These are phyloP conservation scores for Epicauta chinensis DNA, from an alignment of 1,140 invertebrate genomes.

Conservation along the genomic window DNA sequence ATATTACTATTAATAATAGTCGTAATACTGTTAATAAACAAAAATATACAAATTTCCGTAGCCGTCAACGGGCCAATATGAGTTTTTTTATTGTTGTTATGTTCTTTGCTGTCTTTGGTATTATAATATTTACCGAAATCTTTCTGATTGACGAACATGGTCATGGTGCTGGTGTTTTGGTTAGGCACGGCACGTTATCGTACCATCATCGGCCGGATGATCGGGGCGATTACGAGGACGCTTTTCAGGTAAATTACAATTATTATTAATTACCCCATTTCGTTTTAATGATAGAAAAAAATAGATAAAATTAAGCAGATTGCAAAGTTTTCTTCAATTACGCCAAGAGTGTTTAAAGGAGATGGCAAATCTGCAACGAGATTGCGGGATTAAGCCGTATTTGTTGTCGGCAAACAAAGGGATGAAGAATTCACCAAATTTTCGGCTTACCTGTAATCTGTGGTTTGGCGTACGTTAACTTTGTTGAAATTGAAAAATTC, in stretches of 20 bases:
- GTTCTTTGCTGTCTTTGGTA: slow-evolving; percentile 80
- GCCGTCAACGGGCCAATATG: slow-evolving; percentile 72
- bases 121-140: slow-evolving; percentile 78
- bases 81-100: slow-evolving; percentile 83
- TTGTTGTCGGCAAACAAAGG: no score
- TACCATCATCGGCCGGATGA: slow-evolving; percentile 33
- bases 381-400: no score
- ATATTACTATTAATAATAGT: background rate
- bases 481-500: no score
- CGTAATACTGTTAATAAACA: slow-evolving; percentile 16
- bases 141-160: slow-evolving; percentile 63
- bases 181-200: slow-evolving; percentile 42
- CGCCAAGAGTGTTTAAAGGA: no score
- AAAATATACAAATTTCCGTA: slow-evolving; percentile 40
- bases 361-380: no score
- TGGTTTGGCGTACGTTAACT: no score
- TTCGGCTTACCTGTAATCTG: no score
- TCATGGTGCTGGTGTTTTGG: slow-evolving; percentile 43
- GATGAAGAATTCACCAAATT: no score
- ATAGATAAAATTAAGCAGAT: no score
- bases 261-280: background rate
- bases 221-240: slow-evolving; percentile 37
- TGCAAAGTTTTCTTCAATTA: no score
- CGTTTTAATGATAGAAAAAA: no score
- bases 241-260: slow-evolving; percentile 32